Evolutionary conservation across 2,797 vertebrate species (phyloP).

Genomic region (Neomorphus geoffroyi): DNA sequence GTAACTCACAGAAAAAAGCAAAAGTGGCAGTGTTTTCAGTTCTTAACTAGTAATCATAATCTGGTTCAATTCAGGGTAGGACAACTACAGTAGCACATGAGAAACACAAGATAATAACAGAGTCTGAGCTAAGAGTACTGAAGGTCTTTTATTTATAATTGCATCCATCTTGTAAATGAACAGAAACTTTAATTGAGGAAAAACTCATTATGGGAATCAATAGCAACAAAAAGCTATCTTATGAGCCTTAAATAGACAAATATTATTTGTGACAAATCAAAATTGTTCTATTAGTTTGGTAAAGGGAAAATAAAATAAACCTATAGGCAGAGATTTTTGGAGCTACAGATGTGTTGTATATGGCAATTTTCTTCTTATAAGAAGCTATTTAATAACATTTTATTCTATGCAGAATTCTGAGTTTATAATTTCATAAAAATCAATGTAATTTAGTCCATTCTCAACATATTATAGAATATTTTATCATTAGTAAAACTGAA

Average conservation of each 20-base stretch:
- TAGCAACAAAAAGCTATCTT: constrained; percentile 9
- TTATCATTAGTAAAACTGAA: neutral
- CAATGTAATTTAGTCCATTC: neutral
- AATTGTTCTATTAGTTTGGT: neutral
- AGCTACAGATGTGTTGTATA: neutral
- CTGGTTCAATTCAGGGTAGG: constrained; percentile 48
- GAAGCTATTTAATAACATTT: neutral
- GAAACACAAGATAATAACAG: constrained; percentile 36
- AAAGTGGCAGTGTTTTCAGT: constrained; percentile 43
- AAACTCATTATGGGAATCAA: constrained; percentile 15
- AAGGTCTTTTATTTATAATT: constrained; percentile 62
- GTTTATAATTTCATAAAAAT: neutral
- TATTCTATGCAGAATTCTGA: neutral
- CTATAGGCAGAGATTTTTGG: neutral
- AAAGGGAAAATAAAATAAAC: constrained; percentile 18
- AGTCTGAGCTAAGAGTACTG: constrained; percentile 17
- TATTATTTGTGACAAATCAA: constrained; percentile 28
- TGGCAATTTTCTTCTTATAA: neutral
- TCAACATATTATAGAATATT: neutral
- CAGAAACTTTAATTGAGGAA: constrained; percentile 46
- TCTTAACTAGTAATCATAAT: constrained; percentile 68
- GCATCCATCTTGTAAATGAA: constrained; percentile 18
- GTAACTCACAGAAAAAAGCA: constrained; percentile 41
- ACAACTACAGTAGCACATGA: neutral
- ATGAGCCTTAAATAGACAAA: constrained; percentile 16